These are phyloP conservation scores for Gnathonemus echidnorhynchus DNA, from an alignment of 2,113 vertebrate genomes.

Conservation along the genomic window DNA sequence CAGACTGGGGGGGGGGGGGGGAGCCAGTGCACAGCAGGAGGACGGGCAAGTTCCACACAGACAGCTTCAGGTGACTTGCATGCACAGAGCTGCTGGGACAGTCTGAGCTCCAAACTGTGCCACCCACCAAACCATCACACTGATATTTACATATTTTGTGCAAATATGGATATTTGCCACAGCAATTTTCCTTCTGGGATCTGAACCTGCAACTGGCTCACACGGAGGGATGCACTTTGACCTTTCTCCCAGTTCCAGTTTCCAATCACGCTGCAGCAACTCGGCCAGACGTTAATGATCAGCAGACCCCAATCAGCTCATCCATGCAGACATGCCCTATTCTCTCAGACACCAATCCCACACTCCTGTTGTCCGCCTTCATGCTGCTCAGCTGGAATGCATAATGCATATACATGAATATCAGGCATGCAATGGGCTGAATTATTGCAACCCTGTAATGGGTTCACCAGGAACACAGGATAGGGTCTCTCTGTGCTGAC, in stretches of 20 bases:
- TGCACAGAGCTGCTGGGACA: not conserved
- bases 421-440: not conserved
- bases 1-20: not conserved
- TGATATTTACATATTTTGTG: not conserved
- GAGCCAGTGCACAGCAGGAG: not conserved
- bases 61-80: not conserved
- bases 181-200: not conserved
- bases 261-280: not conserved
- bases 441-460: slow-evolving; percentile 4
- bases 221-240: not conserved
- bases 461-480: not conserved
- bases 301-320: not conserved
- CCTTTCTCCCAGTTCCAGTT: not conserved
- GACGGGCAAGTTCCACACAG: not conserved
- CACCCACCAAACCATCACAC: not conserved
- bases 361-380: not conserved
- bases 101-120: not conserved
- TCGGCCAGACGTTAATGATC: not conserved
- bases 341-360: not conserved
- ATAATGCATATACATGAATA: slow-evolving; percentile 10
- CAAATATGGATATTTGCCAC: not conserved
- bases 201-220: not conserved
- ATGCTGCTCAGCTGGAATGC: not conserved
- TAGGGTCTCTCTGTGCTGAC: not conserved
- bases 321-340: not conserved